A percentile compares a stretch with the other conserved stretches of the same genome.
These are phyloP conservation scores for Ochropleura leucogaster DNA, from an alignment of 2,888 invertebrate genomes.

Conservation along the genomic window DNA sequence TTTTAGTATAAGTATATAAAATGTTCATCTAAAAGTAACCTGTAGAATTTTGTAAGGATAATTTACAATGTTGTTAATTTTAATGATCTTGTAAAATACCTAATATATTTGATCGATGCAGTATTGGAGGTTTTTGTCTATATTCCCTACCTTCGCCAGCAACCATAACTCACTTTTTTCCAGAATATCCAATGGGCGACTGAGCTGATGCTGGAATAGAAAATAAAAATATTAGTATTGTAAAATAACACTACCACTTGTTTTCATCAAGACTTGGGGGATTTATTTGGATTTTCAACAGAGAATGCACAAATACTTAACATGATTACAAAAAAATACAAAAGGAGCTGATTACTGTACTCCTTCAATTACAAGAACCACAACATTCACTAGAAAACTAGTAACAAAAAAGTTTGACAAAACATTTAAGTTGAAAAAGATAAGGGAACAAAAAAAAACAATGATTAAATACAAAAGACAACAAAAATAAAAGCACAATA, in stretches of 20 bases:
- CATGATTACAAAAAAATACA: too few relatives aligned
- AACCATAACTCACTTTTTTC: conserved; percentile 82
- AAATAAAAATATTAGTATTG: neutral
- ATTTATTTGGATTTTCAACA: too few relatives aligned
- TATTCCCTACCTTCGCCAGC: conserved; percentile 75
- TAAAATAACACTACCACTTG: neutral
- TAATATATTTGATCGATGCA: conserved; percentile 82
- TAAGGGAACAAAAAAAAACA: too few relatives aligned
- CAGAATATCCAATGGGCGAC: conserved; percentile 72
- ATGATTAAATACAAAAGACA: too few relatives aligned
- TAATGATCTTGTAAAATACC: conserved; percentile 59
- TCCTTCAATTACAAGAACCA: too few relatives aligned
- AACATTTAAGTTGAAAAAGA: too few relatives aligned
- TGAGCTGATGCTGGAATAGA: conserved; percentile 74
- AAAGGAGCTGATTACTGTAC: too few relatives aligned
- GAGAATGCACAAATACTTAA: too few relatives aligned
- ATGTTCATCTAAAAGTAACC: conserved; percentile 59
- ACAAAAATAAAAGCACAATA: too few relatives aligned
- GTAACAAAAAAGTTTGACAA: too few relatives aligned
- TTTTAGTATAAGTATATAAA: conserved; percentile 63
- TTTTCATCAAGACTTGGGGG: too few relatives aligned
- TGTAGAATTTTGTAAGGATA: conserved; percentile 66
- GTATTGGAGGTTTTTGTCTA: conserved; percentile 80
- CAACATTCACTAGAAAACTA: too few relatives aligned
- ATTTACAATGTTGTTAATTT: conserved; percentile 56